These are phyloP conservation scores for Hylia prasina DNA, from an alignment of 2,113 vertebrate genomes.

Conservation along the genomic window DNA sequence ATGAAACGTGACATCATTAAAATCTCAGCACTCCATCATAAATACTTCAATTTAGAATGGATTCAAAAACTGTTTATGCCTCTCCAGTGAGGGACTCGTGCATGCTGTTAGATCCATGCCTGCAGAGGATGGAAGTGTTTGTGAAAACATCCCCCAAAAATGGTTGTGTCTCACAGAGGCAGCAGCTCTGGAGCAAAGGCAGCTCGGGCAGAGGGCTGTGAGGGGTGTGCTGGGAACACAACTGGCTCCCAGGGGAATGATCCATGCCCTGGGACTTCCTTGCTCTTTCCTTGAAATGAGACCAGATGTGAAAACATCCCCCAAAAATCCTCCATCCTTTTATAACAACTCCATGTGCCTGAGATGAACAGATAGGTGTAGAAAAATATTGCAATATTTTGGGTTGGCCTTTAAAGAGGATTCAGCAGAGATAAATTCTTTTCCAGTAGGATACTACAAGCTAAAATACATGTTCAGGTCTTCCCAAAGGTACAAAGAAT, in stretches of 20 bases:
- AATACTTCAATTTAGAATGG: conserved; percentile 5
- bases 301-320: no score
- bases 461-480: not conserved
- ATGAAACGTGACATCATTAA: conserved; percentile 34
- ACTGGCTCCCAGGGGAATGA: no score
- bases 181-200: no score
- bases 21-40: conserved; percentile 19
- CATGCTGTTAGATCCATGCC: no score
- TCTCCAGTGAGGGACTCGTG: not conserved
- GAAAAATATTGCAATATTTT: not conserved
- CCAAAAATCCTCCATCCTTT: no score
- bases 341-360: not conserved
- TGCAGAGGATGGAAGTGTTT: no score
- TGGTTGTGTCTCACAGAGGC: no score
- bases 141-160: no score
- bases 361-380: not conserved
- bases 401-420: not conserved
- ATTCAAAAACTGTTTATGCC: not conserved
- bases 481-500: not conserved
- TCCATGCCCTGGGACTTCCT: no score
- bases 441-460: not conserved
- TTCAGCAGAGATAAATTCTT: not conserved
- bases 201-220: no score
- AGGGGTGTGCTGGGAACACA: no score
- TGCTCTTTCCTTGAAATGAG: no score